These are phyloP conservation scores for Pseudonaja textilis DNA, from an alignment of 2,113 vertebrate genomes.

Conservation along the genomic window DNA sequence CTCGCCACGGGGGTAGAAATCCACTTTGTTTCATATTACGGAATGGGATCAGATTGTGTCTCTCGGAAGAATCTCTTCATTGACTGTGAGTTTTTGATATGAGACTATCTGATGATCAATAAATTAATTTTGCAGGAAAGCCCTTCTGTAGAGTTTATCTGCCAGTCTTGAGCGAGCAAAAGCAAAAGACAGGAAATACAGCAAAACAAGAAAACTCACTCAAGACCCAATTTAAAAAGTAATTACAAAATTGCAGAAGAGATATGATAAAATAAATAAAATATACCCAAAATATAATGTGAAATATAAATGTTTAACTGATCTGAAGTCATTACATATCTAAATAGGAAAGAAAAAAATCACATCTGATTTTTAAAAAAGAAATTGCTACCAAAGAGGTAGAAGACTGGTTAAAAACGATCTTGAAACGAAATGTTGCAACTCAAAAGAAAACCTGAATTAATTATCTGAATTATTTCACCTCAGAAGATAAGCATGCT, in stretches of 20 bases:
- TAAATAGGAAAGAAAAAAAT: not conserved
- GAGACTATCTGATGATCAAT: too few relatives aligned
- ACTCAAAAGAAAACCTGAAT: not conserved
- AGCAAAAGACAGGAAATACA: not conserved
- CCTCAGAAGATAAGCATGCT: not conserved
- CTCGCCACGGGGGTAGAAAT: too few relatives aligned
- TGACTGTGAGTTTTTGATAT: too few relatives aligned
- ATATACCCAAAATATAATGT: not conserved
- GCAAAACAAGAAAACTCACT: not conserved
- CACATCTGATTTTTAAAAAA: not conserved
- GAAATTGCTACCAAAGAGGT: not conserved
- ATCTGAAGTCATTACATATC: not conserved
- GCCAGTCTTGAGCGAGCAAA: too few relatives aligned
- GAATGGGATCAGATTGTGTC: too few relatives aligned
- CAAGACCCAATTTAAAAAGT: not conserved
- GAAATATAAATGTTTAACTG: not conserved
- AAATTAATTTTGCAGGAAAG: too few relatives aligned
- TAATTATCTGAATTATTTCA: not conserved
- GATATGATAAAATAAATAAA: not conserved
- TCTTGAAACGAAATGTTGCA: not conserved
- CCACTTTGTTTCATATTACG: too few relatives aligned
- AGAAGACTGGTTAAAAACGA: not conserved
- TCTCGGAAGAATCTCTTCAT: too few relatives aligned
- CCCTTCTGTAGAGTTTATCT: too few relatives aligned
- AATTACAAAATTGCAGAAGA: not conserved